phyloP scores from a whole-genome alignment of 2,113 vertebrate species.

The Sinocyclocheilus anophthalmus region DNA sequence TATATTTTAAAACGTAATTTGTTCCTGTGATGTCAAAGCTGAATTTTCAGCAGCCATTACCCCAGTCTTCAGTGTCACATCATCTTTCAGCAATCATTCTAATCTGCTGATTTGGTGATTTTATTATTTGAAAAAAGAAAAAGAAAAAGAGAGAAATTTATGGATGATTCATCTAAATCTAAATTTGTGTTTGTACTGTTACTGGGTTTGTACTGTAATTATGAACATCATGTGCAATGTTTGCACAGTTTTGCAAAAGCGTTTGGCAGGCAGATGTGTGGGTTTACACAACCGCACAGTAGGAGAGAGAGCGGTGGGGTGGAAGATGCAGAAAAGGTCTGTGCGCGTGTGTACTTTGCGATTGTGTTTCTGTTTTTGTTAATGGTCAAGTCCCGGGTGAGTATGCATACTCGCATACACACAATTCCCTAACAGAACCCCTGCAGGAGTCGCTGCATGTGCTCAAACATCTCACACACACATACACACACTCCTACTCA shows the following conservation, averaged over 20 bases:
- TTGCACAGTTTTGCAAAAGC: not conserved
- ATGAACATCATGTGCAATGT: not conserved
- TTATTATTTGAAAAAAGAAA: not conserved
- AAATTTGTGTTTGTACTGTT: not conserved
- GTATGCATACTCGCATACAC: not conserved
- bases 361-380: constrained; percentile 28
- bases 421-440: not conserved
- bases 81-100: not conserved
- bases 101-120: not conserved
- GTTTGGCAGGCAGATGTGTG: constrained; percentile 11
- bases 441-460: constrained; percentile 7
- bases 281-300: constrained; percentile 15
- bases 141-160: not conserved
- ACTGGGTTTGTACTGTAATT: not conserved
- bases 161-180: not conserved
- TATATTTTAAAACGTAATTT: no score
- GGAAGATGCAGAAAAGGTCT: not conserved
- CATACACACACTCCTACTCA: constrained; percentile 1
- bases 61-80: not conserved
- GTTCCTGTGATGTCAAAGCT: no score
- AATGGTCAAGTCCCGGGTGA: constrained; percentile 7
- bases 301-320: not conserved
- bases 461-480: constrained; percentile 18
- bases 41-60: no score
- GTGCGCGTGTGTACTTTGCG: not conserved